Evolutionary conservation across 2,888 invertebrate species (phyloP).

Genomic region (Perizoma affinitatum): DNA sequence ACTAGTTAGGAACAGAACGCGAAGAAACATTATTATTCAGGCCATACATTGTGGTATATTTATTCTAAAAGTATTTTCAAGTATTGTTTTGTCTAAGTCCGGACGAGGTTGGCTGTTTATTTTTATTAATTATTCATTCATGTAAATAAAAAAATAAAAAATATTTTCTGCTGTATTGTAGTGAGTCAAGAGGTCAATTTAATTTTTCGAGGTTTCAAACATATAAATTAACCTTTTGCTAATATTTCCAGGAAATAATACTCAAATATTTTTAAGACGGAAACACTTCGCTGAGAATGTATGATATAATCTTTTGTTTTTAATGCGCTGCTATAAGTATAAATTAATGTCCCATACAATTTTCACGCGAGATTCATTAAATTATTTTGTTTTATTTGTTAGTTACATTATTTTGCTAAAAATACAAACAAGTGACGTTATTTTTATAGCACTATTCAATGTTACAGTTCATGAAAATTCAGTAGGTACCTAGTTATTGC

Average conservation of each 20-base stretch:
- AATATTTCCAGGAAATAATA: slow-evolving; percentile 46
- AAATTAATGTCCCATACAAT: neutral
- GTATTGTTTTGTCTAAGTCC: too few relatives aligned
- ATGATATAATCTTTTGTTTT: slow-evolving; percentile 19
- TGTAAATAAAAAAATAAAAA: too few relatives aligned
- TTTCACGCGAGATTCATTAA: slow-evolving; percentile 13
- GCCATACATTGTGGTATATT: too few relatives aligned
- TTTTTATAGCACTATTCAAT: slow-evolving; percentile 24
- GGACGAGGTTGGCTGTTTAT: slow-evolving; percentile 29
- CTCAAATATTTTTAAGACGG: slow-evolving; percentile 45
- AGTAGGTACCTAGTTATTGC: slow-evolving; percentile 41
- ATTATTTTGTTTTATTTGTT: slow-evolving; percentile 9
- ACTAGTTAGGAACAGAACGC: too few relatives aligned
- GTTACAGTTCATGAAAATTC: slow-evolving; percentile 17
- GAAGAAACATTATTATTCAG: too few relatives aligned
- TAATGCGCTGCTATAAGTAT: too few relatives aligned
- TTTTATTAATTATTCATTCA: too few relatives aligned
- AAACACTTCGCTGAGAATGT: slow-evolving; percentile 18
- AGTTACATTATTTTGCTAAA: slow-evolving; percentile 1
- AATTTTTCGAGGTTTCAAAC: too few relatives aligned
- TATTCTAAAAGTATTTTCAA: too few relatives aligned
- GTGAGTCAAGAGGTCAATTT: too few relatives aligned
- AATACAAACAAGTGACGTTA: slow-evolving; percentile 1
- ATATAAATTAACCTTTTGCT: too few relatives aligned
- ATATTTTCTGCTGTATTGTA: too few relatives aligned